phyloP scores from a whole-genome alignment of 2,888 invertebrate species.

The Zygogramma bicolorata region DNA sequence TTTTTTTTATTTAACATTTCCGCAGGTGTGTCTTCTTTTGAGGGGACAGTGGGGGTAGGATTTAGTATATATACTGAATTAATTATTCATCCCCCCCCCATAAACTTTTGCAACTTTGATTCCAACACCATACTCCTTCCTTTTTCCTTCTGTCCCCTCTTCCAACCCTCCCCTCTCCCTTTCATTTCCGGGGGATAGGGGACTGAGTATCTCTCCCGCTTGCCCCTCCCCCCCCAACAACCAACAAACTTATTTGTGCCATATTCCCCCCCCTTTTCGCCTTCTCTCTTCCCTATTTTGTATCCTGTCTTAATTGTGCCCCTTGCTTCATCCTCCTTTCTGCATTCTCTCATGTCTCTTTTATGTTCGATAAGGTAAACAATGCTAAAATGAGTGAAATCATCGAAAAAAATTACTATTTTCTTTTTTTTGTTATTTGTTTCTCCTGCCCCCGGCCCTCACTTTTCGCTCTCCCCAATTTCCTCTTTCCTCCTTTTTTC shows the following conservation, averaged over 20 bases:
- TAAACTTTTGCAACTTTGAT: constrained; percentile 15
- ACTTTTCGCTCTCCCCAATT: no score
- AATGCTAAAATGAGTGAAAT: constrained; percentile 9
- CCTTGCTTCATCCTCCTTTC: background rate
- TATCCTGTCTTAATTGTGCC: constrained; percentile 5
- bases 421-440: background rate
- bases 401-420: background rate
- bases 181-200: no score
- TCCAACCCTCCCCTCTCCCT: no score
- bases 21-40: constrained; percentile 4
- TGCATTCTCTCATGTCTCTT: background rate
- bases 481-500: background rate
- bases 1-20: constrained; percentile 15
- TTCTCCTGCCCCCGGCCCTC: background rate
- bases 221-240: constrained; percentile 6
- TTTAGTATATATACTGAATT: constrained; percentile 13
- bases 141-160: no score
- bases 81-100: constrained; percentile 17
- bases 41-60: background rate
- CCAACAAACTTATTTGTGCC: background rate
- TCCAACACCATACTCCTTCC: background rate
- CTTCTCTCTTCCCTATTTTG: constrained; percentile 7
- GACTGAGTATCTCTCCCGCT: background rate
- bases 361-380: constrained; percentile 7
- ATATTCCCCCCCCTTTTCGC: constrained; percentile 13